Evolutionary conservation across 2,113 vertebrate genomes (phyloP), one percentile per base, ranked within the genome.

Genomic region (Muntiacus muntjak): DNA sequence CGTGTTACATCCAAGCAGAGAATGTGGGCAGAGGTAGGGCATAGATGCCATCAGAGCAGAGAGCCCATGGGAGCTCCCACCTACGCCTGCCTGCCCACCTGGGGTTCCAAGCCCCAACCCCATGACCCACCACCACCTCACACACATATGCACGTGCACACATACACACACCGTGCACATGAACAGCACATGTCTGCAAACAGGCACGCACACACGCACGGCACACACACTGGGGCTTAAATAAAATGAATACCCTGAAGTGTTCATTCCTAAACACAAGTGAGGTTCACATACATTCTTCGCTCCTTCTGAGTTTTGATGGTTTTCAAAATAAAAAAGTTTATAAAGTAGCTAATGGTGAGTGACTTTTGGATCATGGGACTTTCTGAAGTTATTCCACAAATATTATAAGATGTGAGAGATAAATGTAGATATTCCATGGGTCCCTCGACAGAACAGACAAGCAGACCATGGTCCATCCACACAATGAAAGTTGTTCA

Each of bases 141-240:
- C 62, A n/a, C 62, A n/a, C 19, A n/a, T 15, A 62, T 19, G 7
- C 62, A 30, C 16, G 1, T 5, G 16, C 16, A n/a, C 62, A n/a
- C 62, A 16, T n/a, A 67, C 62, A 2, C 33, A n/a, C 16, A n/a
- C 62, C 3, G 0, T 67, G 16, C 62, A 19, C 62, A n/a, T 0
- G 16, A 67, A n/a, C 7, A 67, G 7, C 7, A 67, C 62, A 19
- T n/a, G 30, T 67, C 62, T 33, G 33, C 33, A 64, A n/a, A 64
- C 7, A 64, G 62, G 30, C 7, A 30, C 30, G 15, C 14, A 13
- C 62, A n/a, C 62, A n/a, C 1, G 1, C 62, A 64, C 9, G 0
- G 15, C 62, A 64, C 62, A 64, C 62, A 10, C 33, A 19, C 33
- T 67, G 62, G 62, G 62, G 16, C 45, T 47, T 47, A 47, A n/a